These are phyloP conservation scores for Solen grandis DNA, from an alignment of 1,140 invertebrate species.

Conservation along the genomic window DNA sequence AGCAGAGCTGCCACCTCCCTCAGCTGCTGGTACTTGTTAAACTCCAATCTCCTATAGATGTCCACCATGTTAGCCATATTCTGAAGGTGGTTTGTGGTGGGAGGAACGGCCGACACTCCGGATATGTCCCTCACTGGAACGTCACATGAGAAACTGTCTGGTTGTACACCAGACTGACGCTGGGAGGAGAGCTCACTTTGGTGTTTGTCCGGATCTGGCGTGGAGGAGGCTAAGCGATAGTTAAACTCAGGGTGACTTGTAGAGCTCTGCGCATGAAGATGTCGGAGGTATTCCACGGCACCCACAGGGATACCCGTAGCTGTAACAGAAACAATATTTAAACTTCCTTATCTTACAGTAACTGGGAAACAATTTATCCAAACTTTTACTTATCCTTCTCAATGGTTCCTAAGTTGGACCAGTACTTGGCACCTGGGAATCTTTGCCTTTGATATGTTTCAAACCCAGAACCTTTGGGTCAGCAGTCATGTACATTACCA, in stretches of 20 bases:
- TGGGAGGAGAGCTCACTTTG: conserved; percentile 10
- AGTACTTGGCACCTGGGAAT: no score
- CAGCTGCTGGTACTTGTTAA: conserved; percentile 28
- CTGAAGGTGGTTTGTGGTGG: conserved; percentile 37
- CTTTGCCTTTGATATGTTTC: no score
- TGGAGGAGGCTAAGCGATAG: conserved; percentile 35
- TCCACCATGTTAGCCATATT: conserved; percentile 55
- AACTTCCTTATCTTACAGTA: no score
- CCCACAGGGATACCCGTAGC: conserved; percentile 11
- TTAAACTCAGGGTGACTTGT: conserved; percentile 37
- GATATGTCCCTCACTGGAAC: conserved; percentile 42
- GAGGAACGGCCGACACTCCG: conserved; percentile 28
- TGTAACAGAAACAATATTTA: neutral
- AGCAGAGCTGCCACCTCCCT: conserved; percentile 30
- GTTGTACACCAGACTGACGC: neutral
- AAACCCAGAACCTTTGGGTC: no score
- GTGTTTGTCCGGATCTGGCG: conserved; percentile 48
- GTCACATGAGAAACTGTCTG: conserved; percentile 5
- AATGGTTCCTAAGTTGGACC: no score
- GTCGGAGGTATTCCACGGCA: conserved; percentile 28
- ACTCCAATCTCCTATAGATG: conserved; percentile 42
- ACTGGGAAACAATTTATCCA: no score
- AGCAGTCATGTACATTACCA: no score
- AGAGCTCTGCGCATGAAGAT: conserved; percentile 23
- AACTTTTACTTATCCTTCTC: no score